Evolutionary conservation across 92 coral and sea anemone species (phyloP).

Genomic region (Siderastrea radians): DNA sequence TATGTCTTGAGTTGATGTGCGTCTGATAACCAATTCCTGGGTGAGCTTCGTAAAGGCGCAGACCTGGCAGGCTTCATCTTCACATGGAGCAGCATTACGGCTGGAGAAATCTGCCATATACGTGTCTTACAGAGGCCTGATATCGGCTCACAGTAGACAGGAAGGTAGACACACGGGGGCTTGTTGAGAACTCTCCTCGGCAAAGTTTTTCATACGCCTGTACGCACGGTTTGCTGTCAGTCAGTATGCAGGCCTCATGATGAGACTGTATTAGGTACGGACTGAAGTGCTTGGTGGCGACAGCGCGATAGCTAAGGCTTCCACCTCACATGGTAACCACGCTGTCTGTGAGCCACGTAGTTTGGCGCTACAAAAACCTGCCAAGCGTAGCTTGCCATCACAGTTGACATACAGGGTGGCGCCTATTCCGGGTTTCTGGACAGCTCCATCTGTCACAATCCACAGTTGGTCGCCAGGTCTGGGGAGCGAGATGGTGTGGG

Average conservation of each 20-base stretch:
- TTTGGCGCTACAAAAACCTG: conserved; percentile 62
- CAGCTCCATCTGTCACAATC: neutral
- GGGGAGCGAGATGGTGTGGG: too few relatives aligned
- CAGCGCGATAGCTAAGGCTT: conserved; percentile 54
- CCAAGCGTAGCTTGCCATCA: conserved; percentile 30
- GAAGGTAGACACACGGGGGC: conserved; percentile 67
- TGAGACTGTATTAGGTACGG: conserved; percentile 46
- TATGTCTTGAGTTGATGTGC: conserved; percentile 15
- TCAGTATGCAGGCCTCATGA: conserved; percentile 38
- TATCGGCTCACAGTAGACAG: conserved; percentile 57
- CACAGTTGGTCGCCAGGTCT: conserved; percentile 1
- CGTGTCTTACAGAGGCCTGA: conserved; percentile 64
- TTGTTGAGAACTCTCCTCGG: conserved; percentile 64
- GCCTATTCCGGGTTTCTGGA: too few relatives aligned
- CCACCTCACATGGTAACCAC: conserved; percentile 62
- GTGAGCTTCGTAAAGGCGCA: conserved; percentile 28
- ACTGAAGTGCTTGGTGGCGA: conserved; percentile 52
- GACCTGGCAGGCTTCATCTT: too few relatives aligned
- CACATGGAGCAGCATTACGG: conserved; percentile 49
- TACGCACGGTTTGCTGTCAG: conserved; percentile 57
- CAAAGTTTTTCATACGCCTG: conserved; percentile 53
- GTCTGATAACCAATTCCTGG: conserved; percentile 25
- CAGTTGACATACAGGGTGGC: conserved; percentile 66
- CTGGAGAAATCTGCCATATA: conserved; percentile 55
- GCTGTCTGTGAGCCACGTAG: conserved; percentile 45